A percentile compares a stretch with the other conserved stretches of the same genome.
Conservation (phyloP, 1,140 invertebrate genomes). For the Capitella teleta region DNA sequence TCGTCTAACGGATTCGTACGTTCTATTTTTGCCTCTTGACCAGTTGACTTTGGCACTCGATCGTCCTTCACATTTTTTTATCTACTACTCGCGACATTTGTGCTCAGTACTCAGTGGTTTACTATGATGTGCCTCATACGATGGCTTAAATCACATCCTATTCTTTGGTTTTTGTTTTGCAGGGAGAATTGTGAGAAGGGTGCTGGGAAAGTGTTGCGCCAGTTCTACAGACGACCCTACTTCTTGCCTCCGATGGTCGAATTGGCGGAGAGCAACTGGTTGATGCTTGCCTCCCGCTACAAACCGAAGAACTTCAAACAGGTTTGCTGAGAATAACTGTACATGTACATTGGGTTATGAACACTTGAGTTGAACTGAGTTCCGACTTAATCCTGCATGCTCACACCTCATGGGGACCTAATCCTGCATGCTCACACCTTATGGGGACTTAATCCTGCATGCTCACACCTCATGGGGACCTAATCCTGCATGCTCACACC, state of each 20-base stretch:
- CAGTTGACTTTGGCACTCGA: neutral
- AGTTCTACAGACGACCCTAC: conserved; percentile 60
- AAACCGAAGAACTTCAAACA: conserved; percentile 59
- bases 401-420: no score
- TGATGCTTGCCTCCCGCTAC: conserved; percentile 65
- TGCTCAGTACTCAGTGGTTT: neutral
- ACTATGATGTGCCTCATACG: neutral
- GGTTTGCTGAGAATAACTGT: no score
- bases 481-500: no score
- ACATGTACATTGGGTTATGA: no score
- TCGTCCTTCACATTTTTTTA: neutral
- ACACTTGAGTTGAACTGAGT: no score
- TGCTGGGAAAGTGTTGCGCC: conserved; percentile 59
- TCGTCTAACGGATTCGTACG: no score
- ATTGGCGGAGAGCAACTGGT: conserved; percentile 66
- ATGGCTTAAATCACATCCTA: no score
- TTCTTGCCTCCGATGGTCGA: conserved; percentile 63
- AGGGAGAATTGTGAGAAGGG: conserved; percentile 69
- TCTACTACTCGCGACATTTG: neutral
- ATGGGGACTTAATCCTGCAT: no score
- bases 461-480: no score
- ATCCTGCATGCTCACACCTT: no score
- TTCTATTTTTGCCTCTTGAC: no score
- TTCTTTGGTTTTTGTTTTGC: conserved; percentile 13
- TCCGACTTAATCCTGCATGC: no score